These are phyloP conservation scores for Aphelocoma californica DNA, from an alignment of 2,797 vertebrate species.

Conservation along the genomic window DNA sequence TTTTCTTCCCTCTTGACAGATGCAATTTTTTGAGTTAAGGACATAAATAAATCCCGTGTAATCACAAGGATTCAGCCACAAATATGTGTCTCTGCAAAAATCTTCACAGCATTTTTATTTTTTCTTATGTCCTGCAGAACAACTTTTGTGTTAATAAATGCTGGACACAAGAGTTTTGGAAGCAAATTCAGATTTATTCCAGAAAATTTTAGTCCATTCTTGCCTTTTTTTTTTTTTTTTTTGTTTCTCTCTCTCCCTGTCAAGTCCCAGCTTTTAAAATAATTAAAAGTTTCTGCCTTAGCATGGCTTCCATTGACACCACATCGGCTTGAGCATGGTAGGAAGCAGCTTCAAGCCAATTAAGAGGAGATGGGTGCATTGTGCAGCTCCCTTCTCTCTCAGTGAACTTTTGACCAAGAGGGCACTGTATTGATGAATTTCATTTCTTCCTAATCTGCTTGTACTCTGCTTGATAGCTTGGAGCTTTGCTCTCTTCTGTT, in stretches of 20 bases:
- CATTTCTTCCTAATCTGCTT: conserved; percentile 59
- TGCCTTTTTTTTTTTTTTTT: background rate
- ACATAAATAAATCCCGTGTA: background rate
- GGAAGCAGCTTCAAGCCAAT: conserved; percentile 40
- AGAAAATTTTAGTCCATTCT: background rate
- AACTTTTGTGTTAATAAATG: background rate
- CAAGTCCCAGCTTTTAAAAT: conserved; percentile 34
- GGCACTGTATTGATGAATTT: conserved; percentile 53
- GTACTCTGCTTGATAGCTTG: conserved; percentile 26
- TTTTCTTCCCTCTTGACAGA: background rate
- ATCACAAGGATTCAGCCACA: background rate
- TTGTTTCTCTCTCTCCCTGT: background rate
- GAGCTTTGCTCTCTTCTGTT: conserved; percentile 51
- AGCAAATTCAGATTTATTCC: background rate
- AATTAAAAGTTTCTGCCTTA: conserved; percentile 62
- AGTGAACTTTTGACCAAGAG: conserved; percentile 38
- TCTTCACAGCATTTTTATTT: background rate
- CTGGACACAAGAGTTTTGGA: background rate
- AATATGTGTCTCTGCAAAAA: background rate
- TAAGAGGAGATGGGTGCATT: conserved; percentile 25
- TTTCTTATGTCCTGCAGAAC: background rate
- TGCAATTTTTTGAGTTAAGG: background rate
- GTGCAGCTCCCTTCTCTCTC: background rate
- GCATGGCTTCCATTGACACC: conserved; percentile 36
- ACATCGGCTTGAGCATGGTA: background rate